Evolutionary conservation across 1,140 invertebrate genomes (phyloP), one percentile per base, ranked within the genome.

Genomic region (Eumeta japonica): DNA sequence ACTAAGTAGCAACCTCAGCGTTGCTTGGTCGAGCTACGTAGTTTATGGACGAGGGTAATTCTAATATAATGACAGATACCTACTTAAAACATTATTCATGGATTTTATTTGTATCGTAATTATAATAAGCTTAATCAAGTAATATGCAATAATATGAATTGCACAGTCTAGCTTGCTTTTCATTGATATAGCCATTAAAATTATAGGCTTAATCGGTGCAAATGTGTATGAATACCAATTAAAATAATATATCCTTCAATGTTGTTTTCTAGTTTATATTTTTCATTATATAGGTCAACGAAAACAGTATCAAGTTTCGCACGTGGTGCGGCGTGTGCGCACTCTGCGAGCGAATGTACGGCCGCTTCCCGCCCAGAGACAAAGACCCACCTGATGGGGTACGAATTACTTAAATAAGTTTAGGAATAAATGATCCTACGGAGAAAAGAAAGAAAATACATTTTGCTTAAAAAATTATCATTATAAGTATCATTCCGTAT

Each of bases 321-420:
- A 79, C 76, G 2, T 88, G 84, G 81, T 84, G 83, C 50, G 83
- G 84, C 9, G 54, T 87, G 11, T 85, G 83, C 49, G 84, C 83
- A 0, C 61, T 81, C 3, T 81, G 79, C 45, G 85, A 88, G 54
- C 64, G 85, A 37, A 53, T 83, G 28, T 62, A 82, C 3, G 77
- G 78, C 15, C 55, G 74, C 10, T 66, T 78, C n/a, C 67, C 72
- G 2, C 48, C 60, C 0, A 62, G 67, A 27, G 59, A 76, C 0
- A 51, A 59, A 12, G 80, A 83, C 62, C 78, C 79, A 10, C 75
- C 80, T 10, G 62, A 75, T 34, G 74, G 71, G 47, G 72, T 76
- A 61, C 36, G 18, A n/a, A 4, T 13, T 30, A 30, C 13, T 11
- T 5, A 12, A 30, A 10, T 30, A 30, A 24, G 20, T 24, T 24